Evolutionary conservation across 2,113 vertebrate species (phyloP), one percentile per base, ranked within the genome.

Genomic region (Otocyon megalotis): DNA sequence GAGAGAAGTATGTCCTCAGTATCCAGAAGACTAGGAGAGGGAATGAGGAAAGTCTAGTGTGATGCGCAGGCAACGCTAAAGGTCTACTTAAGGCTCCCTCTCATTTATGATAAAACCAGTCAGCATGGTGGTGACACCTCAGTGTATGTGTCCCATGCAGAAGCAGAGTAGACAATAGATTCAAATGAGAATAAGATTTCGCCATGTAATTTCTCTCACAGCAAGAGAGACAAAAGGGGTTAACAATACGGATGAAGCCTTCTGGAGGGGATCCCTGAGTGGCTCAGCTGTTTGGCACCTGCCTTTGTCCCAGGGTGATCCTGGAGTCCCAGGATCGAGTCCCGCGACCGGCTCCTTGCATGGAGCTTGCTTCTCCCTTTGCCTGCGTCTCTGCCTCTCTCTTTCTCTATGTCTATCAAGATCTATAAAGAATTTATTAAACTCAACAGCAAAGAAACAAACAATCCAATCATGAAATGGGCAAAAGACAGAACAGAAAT

Each of bases 21-120:
- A 35, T 0, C 3, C 5, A 24, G 20, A 84, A 88, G 0, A 28
- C 1, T 3, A 20, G 12, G 50, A 58, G 12, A 43, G 0, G 35
- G 13, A 22, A 77, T 28, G 65, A 60, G 30, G 20, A 11, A 50
- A 22, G 10, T 81, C 3, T 19, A 35, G 2, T n/a, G 8, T 43
- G 32, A 56, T 3, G 91, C 24, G 11, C 30, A 84, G 32, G 11
- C 30, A 37, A 3, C 37, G 54, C 28, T 67, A 77, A 43, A 83
- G 26, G 2, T 5, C 13, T 22, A 17, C 13, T 26, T 30, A 82
- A 48, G 1, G 1, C 28, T 80, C 26, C 2, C 37, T 26, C 28
- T 56, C 53, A 24, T 35, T 37, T 77, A 28, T 87, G 24, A 37
- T 65, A n/a, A 81, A 20, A 22, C 17, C 4, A 30, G 7, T 62